A percentile compares a stretch with the other conserved stretches of the same genome.
These are phyloP conservation scores for Plecturocebus donacophilus DNA, from an alignment of 2,113 vertebrate genomes.

Conservation along the genomic window DNA sequence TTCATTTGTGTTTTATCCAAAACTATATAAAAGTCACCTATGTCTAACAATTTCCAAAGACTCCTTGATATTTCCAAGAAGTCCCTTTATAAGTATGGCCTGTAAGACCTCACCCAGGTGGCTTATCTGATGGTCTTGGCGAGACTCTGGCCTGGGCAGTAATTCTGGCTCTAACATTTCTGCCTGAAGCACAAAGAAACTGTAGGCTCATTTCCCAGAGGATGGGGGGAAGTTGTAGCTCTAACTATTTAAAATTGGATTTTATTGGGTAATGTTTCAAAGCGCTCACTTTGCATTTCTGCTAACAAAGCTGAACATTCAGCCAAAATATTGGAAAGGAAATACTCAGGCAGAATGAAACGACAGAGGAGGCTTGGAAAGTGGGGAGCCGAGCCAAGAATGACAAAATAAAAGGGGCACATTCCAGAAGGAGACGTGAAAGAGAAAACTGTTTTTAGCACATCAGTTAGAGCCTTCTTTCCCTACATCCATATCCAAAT, in stretches of 20 bases:
- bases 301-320: conserved; percentile 65
- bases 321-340: conserved; percentile 71
- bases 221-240: background rate
- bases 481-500: background rate
- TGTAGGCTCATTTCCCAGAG: conserved; percentile 21
- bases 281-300: conserved; percentile 66
- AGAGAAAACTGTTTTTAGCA: conserved; percentile 55
- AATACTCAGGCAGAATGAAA: conserved; percentile 43
- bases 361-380: background rate
- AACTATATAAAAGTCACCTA: background rate
- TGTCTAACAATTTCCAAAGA: background rate
- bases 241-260: conserved; percentile 64
- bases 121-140: background rate
- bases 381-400: conserved; percentile 7
- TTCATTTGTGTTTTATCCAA: background rate
- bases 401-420: conserved; percentile 25
- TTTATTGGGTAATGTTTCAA: conserved; percentile 72
- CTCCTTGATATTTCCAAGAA: background rate
- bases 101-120: background rate
- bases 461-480: background rate
- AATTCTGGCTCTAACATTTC: background rate
- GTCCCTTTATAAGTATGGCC: background rate
- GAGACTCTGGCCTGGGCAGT: background rate
- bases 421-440: conserved; percentile 53
- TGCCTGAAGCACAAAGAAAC: conserved; percentile 23